phyloP scores from a whole-genome alignment of 2,888 invertebrate species.

The Theristus sp. region DNA sequence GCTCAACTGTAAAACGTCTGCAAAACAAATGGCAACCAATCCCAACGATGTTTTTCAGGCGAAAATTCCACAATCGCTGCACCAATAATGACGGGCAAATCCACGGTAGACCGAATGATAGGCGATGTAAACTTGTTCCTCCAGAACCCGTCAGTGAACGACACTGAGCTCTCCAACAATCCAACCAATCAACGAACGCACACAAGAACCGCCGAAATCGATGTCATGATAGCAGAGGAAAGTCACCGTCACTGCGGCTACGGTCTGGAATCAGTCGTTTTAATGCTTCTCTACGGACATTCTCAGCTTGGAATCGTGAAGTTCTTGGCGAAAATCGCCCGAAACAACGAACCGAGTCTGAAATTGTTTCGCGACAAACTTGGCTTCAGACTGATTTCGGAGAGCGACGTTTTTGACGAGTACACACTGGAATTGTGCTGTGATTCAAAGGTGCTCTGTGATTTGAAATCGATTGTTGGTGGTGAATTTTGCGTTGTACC shows the following conservation, averaged over 20 bases:
- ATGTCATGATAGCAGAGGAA: slow-evolving; percentile 82
- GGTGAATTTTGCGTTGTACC: too few relatives aligned
- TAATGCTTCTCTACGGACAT: slow-evolving; percentile 63
- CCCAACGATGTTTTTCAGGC: too few relatives aligned
- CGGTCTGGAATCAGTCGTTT: slow-evolving; percentile 62
- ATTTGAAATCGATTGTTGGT: too few relatives aligned
- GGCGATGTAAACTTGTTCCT: slow-evolving; percentile 87
- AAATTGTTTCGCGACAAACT: slow-evolving; percentile 55
- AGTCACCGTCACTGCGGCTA: slow-evolving; percentile 48
- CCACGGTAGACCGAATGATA: slow-evolving; percentile 53
- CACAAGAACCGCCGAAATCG: slow-evolving; percentile 48
- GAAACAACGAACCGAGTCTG: slow-evolving; percentile 52
- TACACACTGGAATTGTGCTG: slow-evolving; percentile 51
- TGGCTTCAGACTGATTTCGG: slow-evolving; percentile 45
- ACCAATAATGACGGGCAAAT: too few relatives aligned
- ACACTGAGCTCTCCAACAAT: slow-evolving; percentile 5
- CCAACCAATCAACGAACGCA: too few relatives aligned
- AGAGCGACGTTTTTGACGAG: slow-evolving; percentile 58
- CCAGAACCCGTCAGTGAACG: slow-evolving; percentile 12
- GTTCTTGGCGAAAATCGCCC: slow-evolving; percentile 60
- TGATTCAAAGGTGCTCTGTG: too few relatives aligned
- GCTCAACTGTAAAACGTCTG: too few relatives aligned
- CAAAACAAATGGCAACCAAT: too few relatives aligned
- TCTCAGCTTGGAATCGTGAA: slow-evolving; percentile 41
- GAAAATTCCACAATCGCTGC: too few relatives aligned